These are phyloP conservation scores for Allygus modestus DNA, from an alignment of 2,888 invertebrate genomes.

Conservation along the genomic window DNA sequence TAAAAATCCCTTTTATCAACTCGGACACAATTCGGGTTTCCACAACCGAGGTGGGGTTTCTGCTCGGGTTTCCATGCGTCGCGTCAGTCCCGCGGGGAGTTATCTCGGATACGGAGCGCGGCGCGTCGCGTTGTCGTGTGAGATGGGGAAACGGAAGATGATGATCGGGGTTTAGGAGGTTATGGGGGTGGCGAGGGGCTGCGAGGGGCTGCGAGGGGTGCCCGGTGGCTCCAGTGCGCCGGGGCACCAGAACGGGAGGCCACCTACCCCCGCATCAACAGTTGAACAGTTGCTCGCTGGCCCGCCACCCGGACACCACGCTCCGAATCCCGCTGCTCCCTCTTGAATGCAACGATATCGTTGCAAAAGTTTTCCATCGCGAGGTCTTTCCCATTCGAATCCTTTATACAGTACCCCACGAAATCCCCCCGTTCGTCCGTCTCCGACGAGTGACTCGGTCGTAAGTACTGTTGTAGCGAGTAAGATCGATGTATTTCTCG, in stretches of 20 bases:
- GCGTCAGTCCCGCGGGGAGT: too few relatives aligned
- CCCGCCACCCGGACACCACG: conserved; percentile 6
- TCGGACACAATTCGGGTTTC: too few relatives aligned
- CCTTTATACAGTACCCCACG: neutral
- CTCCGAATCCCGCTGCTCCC: neutral
- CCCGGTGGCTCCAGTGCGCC: conserved; percentile 29
- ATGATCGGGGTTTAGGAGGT: conserved; percentile 29
- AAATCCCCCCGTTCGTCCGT: neutral
- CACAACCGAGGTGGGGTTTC: too few relatives aligned
- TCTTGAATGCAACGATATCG: conserved; percentile 41
- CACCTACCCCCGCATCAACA: conserved; percentile 32
- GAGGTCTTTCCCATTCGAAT: neutral
- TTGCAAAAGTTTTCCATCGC: neutral
- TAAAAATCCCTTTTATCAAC: too few relatives aligned
- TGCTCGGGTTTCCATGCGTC: too few relatives aligned
- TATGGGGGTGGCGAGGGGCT: neutral
- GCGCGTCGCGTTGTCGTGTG: neutral
- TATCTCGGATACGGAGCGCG: conserved; percentile 13
- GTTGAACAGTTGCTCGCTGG: conserved; percentile 29
- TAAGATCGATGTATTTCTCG: conserved; percentile 24
- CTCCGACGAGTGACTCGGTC: neutral
- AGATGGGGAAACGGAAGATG: conserved; percentile 18
- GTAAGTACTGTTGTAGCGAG: neutral
- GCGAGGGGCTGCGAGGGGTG: neutral
- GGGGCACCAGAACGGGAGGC: conserved; percentile 14